These are phyloP conservation scores for Pantherophis vulpinus DNA, from an alignment of 2,797 vertebrate species.

Conservation along the genomic window DNA sequence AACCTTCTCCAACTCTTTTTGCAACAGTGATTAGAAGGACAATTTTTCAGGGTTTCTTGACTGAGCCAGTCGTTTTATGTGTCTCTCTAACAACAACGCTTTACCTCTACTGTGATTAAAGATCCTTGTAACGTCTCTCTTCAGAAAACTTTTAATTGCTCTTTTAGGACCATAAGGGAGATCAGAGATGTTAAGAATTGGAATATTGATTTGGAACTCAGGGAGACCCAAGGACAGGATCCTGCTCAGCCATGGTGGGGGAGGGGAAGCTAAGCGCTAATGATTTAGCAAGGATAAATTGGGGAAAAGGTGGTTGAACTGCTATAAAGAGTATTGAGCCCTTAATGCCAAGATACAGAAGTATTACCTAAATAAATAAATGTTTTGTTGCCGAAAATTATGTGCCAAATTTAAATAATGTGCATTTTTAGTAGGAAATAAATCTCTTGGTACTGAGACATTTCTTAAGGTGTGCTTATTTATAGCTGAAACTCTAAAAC, in stretches of 20 bases:
- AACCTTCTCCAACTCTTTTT: background rate
- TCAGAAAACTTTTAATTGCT: background rate
- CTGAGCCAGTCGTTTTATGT: background rate
- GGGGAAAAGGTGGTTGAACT: background rate
- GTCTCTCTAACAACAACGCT: background rate
- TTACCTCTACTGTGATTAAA: background rate
- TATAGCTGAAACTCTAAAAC: background rate
- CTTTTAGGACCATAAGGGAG: background rate
- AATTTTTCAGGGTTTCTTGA: background rate
- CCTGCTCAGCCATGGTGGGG: background rate
- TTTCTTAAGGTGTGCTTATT: background rate
- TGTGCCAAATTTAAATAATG: background rate
- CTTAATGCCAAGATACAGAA: background rate
- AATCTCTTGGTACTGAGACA: background rate
- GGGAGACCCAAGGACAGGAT: background rate
- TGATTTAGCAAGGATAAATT: background rate
- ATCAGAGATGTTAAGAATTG: background rate
- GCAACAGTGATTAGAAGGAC: background rate
- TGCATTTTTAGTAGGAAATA: background rate
- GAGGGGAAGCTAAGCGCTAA: background rate
- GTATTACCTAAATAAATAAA: background rate
- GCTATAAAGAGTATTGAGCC: background rate
- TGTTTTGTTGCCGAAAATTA: background rate
- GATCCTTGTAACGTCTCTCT: background rate
- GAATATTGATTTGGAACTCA: background rate